These are phyloP conservation scores for Drosophila paramelanica DNA, from an alignment of 2,888 invertebrate genomes.

Conservation along the genomic window DNA sequence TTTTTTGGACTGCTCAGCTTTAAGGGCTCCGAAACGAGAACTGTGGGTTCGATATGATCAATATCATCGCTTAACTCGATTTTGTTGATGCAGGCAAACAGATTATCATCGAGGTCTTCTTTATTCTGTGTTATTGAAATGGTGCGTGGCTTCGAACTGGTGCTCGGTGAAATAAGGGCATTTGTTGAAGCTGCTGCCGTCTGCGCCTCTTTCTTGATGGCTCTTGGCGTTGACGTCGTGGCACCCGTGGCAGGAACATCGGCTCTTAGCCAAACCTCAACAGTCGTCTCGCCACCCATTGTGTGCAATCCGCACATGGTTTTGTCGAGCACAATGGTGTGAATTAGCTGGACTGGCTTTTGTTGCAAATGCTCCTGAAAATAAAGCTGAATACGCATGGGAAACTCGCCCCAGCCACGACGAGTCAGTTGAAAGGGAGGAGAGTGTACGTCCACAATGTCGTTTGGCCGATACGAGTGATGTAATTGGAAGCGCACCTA, in stretches of 20 bases:
- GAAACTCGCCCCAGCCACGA: constrained; percentile 97
- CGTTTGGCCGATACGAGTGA: constrained; percentile 94
- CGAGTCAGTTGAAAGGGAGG: constrained; percentile 93
- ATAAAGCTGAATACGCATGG: constrained; percentile 91
- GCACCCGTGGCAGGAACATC: constrained; percentile 9
- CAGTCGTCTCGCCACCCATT: constrained; percentile 92
- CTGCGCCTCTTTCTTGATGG: constrained; percentile 10
- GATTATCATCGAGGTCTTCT: constrained; percentile 79
- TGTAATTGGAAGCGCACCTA: constrained; percentile 90
- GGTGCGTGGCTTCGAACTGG: constrained; percentile 52
- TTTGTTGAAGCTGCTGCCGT: background rate
- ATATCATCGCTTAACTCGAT: constrained; percentile 81
- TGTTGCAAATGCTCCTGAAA: constrained; percentile 90
- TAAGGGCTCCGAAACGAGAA: constrained; percentile 72
- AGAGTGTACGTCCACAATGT: constrained; percentile 91
- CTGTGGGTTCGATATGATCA: constrained; percentile 84
- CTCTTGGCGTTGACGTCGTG: background rate
- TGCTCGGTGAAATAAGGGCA: background rate
- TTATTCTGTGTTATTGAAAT: constrained; percentile 72
- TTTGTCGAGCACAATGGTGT: constrained; percentile 92
- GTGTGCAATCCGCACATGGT: constrained; percentile 94
- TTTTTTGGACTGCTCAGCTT: constrained; percentile 69
- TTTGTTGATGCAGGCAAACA: constrained; percentile 81
- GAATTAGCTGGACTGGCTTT: constrained; percentile 92
- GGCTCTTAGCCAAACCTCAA: constrained; percentile 89